Conservation (phyloP, 1,140 invertebrate genomes). For the Harpegnathos saltator region DNA sequence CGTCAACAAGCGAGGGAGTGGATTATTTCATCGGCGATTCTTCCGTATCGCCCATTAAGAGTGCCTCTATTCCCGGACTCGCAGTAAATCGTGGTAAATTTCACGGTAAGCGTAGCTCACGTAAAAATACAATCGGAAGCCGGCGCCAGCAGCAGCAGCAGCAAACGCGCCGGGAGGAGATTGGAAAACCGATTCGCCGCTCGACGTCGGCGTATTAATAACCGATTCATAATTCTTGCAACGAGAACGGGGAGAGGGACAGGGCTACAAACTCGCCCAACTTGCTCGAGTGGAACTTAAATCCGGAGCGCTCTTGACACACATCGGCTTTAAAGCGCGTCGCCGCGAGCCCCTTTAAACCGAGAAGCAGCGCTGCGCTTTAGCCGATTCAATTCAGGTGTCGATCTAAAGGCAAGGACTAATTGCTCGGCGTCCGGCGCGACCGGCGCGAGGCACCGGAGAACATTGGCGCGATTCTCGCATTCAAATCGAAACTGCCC, state of each 20-base stretch:
- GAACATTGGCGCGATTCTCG: slow-evolving; percentile 7
- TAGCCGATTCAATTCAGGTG: slow-evolving; percentile 54
- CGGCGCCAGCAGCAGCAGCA: too few species aligned
- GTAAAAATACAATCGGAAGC: slow-evolving; percentile 30
- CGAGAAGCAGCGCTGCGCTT: background rate
- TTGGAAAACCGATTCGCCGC: background rate
- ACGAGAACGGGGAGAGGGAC: background rate
- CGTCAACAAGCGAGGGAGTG: too few species aligned
- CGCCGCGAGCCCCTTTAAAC: background rate
- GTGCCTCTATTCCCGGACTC: background rate
- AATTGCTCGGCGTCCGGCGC: slow-evolving; percentile 44
- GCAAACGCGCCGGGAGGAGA: background rate
- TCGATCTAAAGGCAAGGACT: slow-evolving; percentile 60
- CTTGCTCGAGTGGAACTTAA: background rate
- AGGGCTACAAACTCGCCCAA: background rate
- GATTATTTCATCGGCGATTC: background rate
- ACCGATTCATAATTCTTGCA: slow-evolving; percentile 39
- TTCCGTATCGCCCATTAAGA: background rate
- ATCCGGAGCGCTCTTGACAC: slow-evolving; percentile 20
- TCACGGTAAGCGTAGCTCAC: background rate
- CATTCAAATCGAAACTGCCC: slow-evolving; percentile 13
- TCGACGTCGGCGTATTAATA: slow-evolving; percentile 39
- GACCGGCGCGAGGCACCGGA: slow-evolving; percentile 6
- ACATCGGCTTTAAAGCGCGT: slow-evolving; percentile 43
- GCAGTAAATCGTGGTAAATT: background rate